Evolutionary conservation across 2,113 vertebrate species (phyloP).

Genomic region (Petromus typicus): DNA sequence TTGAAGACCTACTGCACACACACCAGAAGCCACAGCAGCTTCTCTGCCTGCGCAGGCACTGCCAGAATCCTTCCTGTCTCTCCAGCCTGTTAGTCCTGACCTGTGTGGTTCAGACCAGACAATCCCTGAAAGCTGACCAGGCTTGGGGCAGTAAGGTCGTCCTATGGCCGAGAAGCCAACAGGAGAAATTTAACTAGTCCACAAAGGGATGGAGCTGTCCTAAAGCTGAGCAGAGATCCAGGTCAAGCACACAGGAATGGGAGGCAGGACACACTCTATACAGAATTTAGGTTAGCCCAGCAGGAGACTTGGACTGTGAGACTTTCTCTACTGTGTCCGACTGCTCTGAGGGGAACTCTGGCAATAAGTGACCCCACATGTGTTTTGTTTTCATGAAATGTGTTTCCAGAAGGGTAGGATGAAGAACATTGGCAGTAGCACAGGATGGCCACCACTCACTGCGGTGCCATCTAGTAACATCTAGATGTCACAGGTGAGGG

Average conservation of each 20-base stretch:
- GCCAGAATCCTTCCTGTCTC: background rate
- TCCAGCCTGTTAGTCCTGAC: background rate
- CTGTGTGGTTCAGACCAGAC: background rate
- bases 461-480: too few species aligned
- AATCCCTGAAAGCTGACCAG: background rate
- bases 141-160: background rate
- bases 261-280: accelerated
- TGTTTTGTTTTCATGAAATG: background rate
- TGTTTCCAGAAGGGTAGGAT: background rate
- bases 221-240: background rate
- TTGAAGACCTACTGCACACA: background rate
- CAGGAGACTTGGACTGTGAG: too few species aligned
- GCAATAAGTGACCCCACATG: accelerated
- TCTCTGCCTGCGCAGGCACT: background rate
- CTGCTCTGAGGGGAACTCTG: background rate
- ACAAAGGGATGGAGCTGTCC: background rate
- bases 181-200: accelerated
- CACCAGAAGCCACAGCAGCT: background rate
- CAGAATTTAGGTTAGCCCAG: background rate
- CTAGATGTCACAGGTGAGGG: background rate
- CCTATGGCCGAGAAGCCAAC: accelerated
- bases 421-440: background rate
- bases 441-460: background rate
- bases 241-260: background rate
- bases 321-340: background rate